These are phyloP conservation scores for Leistus spinibarbis DNA, from an alignment of 2,888 invertebrate species.

Conservation along the genomic window DNA sequence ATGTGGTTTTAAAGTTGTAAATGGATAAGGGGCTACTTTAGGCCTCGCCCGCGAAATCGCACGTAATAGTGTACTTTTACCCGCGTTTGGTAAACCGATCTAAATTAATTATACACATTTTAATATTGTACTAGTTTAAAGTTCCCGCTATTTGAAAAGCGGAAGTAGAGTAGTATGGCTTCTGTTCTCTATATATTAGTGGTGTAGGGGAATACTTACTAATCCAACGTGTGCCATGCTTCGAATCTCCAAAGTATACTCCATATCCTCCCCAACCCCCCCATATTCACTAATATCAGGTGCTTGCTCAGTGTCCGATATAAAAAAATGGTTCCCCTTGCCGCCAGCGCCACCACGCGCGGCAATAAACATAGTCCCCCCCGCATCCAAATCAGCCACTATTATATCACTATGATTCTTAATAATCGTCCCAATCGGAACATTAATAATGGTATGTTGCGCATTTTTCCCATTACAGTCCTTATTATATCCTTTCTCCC, in stretches of 20 bases:
- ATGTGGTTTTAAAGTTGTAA: constrained; percentile 88
- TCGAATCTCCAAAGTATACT: constrained; percentile 81
- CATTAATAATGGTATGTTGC: constrained; percentile 70
- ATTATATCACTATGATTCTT: constrained; percentile 63
- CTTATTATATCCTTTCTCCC: constrained; percentile 74
- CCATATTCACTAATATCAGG: constrained; percentile 89
- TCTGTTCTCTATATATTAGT: no score
- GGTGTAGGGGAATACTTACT: constrained; percentile 63
- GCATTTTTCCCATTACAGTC: constrained; percentile 86
- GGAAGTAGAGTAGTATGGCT: constrained; percentile 25
- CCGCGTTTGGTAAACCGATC: constrained; percentile 90
- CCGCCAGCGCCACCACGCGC: constrained; percentile 97
- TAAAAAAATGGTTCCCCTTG: constrained; percentile 92
- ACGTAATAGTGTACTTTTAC: constrained; percentile 87
- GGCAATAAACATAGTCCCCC: constrained; percentile 84
- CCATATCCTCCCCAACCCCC: constrained; percentile 76
- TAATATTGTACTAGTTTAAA: not conserved
- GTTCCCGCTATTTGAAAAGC: no score
- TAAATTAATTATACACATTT: constrained; percentile 48
- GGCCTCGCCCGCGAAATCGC: constrained; percentile 87
- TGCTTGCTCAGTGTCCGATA: constrained; percentile 75
- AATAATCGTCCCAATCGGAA: constrained; percentile 84
- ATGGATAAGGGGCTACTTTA: constrained; percentile 90
- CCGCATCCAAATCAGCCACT: constrained; percentile 70
- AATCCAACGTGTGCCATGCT: constrained; percentile 96